Conservation (phyloP, 2,888 invertebrate genomes). For the Hypena proboscidalis region DNA sequence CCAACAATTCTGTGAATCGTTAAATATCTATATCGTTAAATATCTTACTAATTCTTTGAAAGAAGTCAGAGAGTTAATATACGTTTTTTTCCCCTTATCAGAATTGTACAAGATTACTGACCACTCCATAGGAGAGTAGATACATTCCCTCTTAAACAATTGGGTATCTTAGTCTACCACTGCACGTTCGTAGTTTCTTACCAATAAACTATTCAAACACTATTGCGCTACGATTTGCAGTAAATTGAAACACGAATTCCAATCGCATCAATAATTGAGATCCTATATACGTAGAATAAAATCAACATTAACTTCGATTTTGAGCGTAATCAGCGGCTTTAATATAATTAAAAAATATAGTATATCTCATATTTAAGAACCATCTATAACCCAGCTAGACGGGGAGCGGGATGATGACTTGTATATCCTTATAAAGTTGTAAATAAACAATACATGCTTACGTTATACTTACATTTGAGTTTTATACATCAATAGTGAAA, state of each 20-base stretch:
- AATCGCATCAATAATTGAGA: conserved; percentile 18
- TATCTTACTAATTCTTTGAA: too few relatives aligned
- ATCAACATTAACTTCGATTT: conserved; percentile 32
- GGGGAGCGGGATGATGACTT: conserved; percentile 8
- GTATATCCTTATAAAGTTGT: conserved; percentile 39
- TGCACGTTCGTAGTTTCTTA: too few relatives aligned
- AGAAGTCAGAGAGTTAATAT: too few relatives aligned
- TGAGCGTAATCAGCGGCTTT: conserved; percentile 51
- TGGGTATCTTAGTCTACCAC: too few relatives aligned
- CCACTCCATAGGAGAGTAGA: too few relatives aligned
- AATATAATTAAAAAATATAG: conserved; percentile 42
- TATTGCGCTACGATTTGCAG: conserved; percentile 8
- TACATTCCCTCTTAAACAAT: too few relatives aligned
- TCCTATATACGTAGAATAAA: conserved; percentile 30
- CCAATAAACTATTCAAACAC: neutral
- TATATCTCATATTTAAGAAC: conserved; percentile 19
- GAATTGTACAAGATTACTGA: too few relatives aligned
- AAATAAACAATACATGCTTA: conserved; percentile 44
- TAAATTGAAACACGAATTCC: conserved; percentile 19
- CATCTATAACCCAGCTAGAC: conserved; percentile 3
- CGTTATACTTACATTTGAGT: conserved; percentile 49
- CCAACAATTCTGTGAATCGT: too few relatives aligned
- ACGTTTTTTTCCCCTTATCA: too few relatives aligned
- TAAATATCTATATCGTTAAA: too few relatives aligned
- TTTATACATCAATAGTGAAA: conserved; percentile 58